Evolutionary conservation across 2,888 invertebrate genomes (phyloP).

Genomic region (Yponomeuta cagnagella): DNA sequence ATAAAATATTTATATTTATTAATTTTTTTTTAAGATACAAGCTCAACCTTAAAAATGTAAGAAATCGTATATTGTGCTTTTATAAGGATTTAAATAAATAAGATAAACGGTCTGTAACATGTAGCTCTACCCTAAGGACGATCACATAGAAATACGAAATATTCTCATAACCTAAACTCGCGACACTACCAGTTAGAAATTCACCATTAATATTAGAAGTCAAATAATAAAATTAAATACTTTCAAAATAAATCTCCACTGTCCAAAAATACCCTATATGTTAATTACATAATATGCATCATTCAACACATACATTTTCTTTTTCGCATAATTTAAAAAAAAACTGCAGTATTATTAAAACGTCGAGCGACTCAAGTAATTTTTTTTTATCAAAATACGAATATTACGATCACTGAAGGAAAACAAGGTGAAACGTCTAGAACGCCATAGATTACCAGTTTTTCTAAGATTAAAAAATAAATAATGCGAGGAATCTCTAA

Average conservation of each 20-base stretch:
- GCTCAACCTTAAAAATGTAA: background rate
- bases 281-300: conserved; percentile 7
- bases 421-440: conserved; percentile 23
- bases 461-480: conserved; percentile 14
- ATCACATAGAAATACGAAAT: background rate
- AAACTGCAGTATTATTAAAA: conserved; percentile 28
- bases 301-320: conserved; percentile 9
- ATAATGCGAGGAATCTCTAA: conserved; percentile 11
- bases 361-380: conserved; percentile 27
- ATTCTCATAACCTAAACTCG: background rate
- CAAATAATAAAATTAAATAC: background rate
- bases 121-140: background rate
- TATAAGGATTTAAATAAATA: background rate
- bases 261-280: conserved; percentile 4
- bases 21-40: background rate
- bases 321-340: conserved; percentile 3
- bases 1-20: background rate
- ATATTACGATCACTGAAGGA: conserved; percentile 39
- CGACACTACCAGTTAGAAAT: background rate
- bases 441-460: conserved; percentile 19
- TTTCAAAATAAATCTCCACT: background rate
- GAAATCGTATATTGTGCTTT: background rate
- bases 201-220: background rate
- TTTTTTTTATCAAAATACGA: conserved; percentile 33
- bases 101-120: background rate